Conservation (phyloP, 1,140 invertebrate species). For the honey bee (Apis mellifera) region Amel_HAv3.1 CM009941.2:12956001-12956500, state of each 20-base stretch:
- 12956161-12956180: constrained; percentile 86
- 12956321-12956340: background rate
- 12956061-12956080: constrained; percentile 88
- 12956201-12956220: constrained; percentile 87
- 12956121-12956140: constrained; percentile 89
- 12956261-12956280: constrained; percentile 86
- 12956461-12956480: no score
- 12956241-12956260: constrained; percentile 83
- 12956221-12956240: constrained; percentile 86
- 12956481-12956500: no score
- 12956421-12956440: no score
- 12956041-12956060: constrained; percentile 90
- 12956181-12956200: constrained; percentile 86
- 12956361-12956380: background rate
- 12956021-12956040: constrained; percentile 89
- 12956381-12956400: background rate
- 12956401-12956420: no score
- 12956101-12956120: constrained; percentile 86
- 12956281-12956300: constrained; percentile 72
- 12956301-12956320: background rate
- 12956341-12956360: rapidly evolving
- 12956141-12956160: constrained; percentile 90
- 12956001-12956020: constrained; percentile 87
- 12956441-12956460: no score
- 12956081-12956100: constrained; percentile 89